These are phyloP conservation scores for Agrotis ipsilon DNA, from an alignment of 2,888 invertebrate genomes.

Conservation along the genomic window DNA sequence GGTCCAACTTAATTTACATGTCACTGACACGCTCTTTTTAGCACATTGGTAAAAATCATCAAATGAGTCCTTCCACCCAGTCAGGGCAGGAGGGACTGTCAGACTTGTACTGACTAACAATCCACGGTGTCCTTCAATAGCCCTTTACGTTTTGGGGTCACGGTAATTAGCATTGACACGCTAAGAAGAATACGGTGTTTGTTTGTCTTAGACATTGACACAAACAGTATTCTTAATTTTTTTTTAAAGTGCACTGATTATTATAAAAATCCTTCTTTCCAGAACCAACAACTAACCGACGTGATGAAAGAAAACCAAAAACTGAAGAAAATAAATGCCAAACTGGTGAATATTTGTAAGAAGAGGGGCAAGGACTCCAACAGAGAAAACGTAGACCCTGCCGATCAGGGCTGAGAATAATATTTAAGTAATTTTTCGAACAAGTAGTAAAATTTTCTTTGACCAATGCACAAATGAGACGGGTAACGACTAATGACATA, in stretches of 20 bases:
- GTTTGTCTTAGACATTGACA: too few species aligned
- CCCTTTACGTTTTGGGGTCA: too few species aligned
- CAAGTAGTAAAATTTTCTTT: slow-evolving; percentile 30
- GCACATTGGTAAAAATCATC: too few species aligned
- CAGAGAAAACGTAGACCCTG: slow-evolving; percentile 81
- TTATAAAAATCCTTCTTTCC: slow-evolving; percentile 62
- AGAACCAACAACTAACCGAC: slow-evolving; percentile 88
- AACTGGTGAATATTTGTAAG: slow-evolving; percentile 86
- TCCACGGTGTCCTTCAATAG: too few species aligned
- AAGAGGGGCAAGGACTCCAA: slow-evolving; percentile 83
- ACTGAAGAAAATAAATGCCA: slow-evolving; percentile 86
- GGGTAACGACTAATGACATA: slow-evolving; percentile 33
- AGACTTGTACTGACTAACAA: too few species aligned
- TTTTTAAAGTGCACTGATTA: not conserved
- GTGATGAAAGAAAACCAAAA: slow-evolving; percentile 88
- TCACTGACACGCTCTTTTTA: too few species aligned
- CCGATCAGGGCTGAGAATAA: slow-evolving; percentile 68
- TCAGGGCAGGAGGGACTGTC: too few species aligned
- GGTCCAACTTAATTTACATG: too few species aligned
- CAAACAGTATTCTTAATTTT: not conserved
- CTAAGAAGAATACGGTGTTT: too few species aligned
- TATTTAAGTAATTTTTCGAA: slow-evolving; percentile 10
- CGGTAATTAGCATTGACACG: too few species aligned
- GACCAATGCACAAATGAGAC: slow-evolving; percentile 47
- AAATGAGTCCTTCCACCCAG: too few species aligned